Evolutionary conservation across 1,140 invertebrate genomes (phyloP), one percentile per base, ranked within the genome.

Genomic region (Pseudoatta argentina): DNA sequence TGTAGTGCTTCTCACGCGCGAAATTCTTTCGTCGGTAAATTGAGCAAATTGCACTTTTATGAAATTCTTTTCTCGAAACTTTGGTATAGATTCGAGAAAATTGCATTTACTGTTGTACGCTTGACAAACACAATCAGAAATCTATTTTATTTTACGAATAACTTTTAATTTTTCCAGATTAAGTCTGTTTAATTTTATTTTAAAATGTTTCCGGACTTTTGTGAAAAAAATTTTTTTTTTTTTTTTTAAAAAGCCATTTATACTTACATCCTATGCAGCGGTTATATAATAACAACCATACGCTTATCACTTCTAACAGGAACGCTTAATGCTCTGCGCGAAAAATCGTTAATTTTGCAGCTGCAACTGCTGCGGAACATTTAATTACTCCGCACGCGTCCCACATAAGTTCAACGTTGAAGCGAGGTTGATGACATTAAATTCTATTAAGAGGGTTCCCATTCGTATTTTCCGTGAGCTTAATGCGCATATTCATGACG

Each of bases 351-450:
- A 83, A 73, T 63, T 75, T 83, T 61, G 79, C 67, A 73, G 48
- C 69, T 73, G 55, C 69, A 61, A 59, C 69, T 55, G 44, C 69
- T 10, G 69, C 69, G 55, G 39, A 51, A 83, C 57, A 75, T 83
- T 83, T 83, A 83, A 83, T 83, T 83, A 83, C 53, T 61, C 57
- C 39, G 55, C 79, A 83, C 55, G 79, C 67, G 67, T 82, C 67
- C 67, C 67, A 73, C 69, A 51, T 83, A 83, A 75, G 69, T 83
- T 83, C 69, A n/a, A 75, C 79, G 71, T 27, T 83, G 69, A 83
- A 83, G 79, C 79, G 79, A 44, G 79, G 69, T 75, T 83, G 79
- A 83, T 83, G 79, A 75, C 69, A 83, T 83, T 83, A 83, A 83
- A 83, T 83, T 82, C 79, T 73, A 82, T 82, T 75, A 83, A 83